phyloP scores from a whole-genome alignment of 2,113 vertebrate species.

The Castor canadensis region DNA sequence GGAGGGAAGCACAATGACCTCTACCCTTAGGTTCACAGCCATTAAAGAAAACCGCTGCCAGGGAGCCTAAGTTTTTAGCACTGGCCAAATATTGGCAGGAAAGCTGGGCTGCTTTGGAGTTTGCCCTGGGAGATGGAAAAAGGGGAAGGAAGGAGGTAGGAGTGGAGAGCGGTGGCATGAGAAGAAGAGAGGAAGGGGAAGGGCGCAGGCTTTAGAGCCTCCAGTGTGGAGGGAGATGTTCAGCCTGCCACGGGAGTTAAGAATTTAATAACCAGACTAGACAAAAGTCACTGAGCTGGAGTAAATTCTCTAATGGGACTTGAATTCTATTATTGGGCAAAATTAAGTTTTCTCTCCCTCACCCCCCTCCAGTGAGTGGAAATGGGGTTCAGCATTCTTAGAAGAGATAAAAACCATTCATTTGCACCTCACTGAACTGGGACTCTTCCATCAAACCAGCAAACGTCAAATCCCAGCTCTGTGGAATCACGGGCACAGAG shows the following conservation, averaged over 20 bases:
- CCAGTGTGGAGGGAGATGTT: neutral
- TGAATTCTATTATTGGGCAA: slow-evolving; percentile 51
- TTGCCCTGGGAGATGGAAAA: neutral
- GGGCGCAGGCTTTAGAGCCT: neutral
- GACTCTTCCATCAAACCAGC: neutral
- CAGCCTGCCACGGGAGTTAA: neutral
- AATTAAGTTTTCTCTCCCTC: slow-evolving; percentile 44
- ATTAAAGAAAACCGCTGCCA: neutral
- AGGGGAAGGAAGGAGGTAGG: too few species aligned
- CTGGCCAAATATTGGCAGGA: too few species aligned
- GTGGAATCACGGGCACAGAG: neutral
- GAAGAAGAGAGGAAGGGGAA: too few species aligned
- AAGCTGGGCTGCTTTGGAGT: neutral
- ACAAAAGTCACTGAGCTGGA: slow-evolving; percentile 58
- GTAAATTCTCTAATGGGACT: slow-evolving; percentile 24
- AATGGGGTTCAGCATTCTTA: slow-evolving; percentile 49
- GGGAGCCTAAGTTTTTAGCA: too few species aligned
- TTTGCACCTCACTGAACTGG: slow-evolving; percentile 48
- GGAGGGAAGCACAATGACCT: neutral
- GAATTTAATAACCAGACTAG: slow-evolving; percentile 65
- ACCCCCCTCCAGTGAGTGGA: neutral
- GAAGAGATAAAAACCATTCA: slow-evolving; percentile 27
- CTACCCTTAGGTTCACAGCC: neutral
- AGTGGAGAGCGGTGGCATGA: neutral
- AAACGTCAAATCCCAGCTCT: neutral